Percentiles rank a stretch among this genome's conserved stretches.
Evolutionary conservation across 2,888 invertebrate species (phyloP).

Genomic region (Pseudococcus jackbeardsleyi): DNA sequence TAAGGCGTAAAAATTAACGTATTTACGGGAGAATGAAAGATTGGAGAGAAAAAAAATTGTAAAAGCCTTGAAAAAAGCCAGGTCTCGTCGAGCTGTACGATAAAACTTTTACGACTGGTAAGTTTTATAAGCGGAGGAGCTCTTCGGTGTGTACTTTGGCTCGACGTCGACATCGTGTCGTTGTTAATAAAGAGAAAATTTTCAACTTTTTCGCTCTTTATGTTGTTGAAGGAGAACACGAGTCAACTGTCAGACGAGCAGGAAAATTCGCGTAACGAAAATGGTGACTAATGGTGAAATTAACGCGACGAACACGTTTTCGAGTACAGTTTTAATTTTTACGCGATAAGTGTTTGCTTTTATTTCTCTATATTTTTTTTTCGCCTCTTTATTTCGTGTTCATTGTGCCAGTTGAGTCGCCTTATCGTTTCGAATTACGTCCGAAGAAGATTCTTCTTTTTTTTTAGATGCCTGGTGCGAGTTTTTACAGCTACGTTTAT

Average conservation of each 20-base stretch:
- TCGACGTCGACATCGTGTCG: constrained; percentile 24
- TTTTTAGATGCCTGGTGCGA: not conserved
- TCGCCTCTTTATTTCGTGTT: constrained; percentile 16
- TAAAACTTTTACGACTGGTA: constrained; percentile 37
- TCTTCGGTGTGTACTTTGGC: not conserved
- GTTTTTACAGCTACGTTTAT: not conserved
- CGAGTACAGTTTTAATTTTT: constrained; percentile 48
- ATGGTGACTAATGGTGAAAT: constrained; percentile 54
- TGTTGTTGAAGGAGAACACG: constrained; percentile 42
- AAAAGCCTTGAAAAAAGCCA: constrained; percentile 25
- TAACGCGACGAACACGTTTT: constrained; percentile 41
- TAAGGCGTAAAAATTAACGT: constrained; percentile 12
- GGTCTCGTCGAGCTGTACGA: constrained; percentile 16
- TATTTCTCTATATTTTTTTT: constrained; percentile 7
- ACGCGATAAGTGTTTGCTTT: constrained; percentile 54
- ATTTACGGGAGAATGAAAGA: not conserved
- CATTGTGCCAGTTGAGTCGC: not conserved
- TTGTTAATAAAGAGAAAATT: constrained; percentile 42
- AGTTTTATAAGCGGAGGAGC: constrained; percentile 24
- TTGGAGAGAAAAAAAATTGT: constrained; percentile 1
- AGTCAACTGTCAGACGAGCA: constrained; percentile 34
- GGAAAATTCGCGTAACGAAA: constrained; percentile 50
- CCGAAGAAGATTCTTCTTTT: not conserved
- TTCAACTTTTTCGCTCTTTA: constrained; percentile 42
- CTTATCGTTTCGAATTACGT: constrained; percentile 22